Evolutionary conservation across 2,797 vertebrate genomes (phyloP), one percentile per base, ranked within the genome.

Genomic region (Falco naumanni): DNA sequence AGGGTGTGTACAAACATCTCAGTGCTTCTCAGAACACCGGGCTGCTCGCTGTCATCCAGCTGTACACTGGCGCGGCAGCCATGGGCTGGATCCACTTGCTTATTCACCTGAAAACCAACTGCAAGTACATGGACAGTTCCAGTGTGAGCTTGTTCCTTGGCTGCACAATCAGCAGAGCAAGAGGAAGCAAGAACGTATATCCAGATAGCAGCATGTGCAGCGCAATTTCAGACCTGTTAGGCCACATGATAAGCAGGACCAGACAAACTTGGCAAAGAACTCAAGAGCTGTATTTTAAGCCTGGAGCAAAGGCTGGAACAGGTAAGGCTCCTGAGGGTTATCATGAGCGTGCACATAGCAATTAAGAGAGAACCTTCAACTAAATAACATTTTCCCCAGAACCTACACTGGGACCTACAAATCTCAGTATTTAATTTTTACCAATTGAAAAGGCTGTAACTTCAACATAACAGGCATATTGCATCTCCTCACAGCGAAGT

Each of bases 151-250:
- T 31, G 17, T 11, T 19, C 41, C 31, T 7, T 1, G 20, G n/a
- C 24, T 78, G 41, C 18, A 64, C 34, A 54, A 31, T 6, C 57
- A 69, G 22, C 25, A 22, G 34, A 57, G 22, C 22, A 66, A 79
- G 26, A 31, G 6, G 19, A 53, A n/a, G 10, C 5, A 50, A 56
- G 19, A 26, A 47, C 0, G 2, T 5, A 20, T 2, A 54, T 11
- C 11, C 64, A 61, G 50, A 45, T 1, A 74, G 25, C 66, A 83
- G 76, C 47, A 69, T 0, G 1, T 9, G 19, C 41, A 53, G 12
- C 6, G n/a, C 29, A 56, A 13, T 3, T 5, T 10, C 29, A 45
- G 25, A 79, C 10, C 28, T 28, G 16, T 16, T 56, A 48, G 39
- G 26, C 14, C 19, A 13, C 24, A 41, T 10, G 6, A 60, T 51